phyloP scores from a whole-genome alignment of 2,888 invertebrate genomes.

The Beris morrisii region DNA sequence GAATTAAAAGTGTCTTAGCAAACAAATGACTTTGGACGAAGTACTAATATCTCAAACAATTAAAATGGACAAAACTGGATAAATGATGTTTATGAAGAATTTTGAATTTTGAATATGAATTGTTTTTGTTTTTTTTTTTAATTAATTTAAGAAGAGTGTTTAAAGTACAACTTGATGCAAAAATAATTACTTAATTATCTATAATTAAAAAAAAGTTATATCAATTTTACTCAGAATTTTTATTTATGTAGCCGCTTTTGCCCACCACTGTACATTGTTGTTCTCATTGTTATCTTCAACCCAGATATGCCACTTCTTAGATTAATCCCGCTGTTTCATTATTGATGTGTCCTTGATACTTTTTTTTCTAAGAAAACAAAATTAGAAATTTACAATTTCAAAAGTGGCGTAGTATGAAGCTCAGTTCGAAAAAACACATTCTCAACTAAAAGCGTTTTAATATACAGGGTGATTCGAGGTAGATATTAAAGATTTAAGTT shows the following conservation, averaged over 20 bases:
- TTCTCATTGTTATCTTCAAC: no score
- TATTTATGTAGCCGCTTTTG: slow-evolving; percentile 5
- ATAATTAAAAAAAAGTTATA: slow-evolving; percentile 2
- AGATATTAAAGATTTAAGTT: no score
- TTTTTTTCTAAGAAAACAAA: no score
- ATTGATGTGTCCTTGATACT: no score
- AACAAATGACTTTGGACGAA: slow-evolving; percentile 8
- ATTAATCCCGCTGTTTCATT: no score
- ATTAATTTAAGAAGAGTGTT: background rate
- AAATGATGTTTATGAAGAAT: background rate
- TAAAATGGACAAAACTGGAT: slow-evolving; percentile 3
- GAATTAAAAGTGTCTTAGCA: no score
- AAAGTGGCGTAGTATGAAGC: no score
- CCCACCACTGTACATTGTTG: slow-evolving; percentile 3
- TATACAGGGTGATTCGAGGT: no score
- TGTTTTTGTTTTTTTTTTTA: slow-evolving; percentile 4
- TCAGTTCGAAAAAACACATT: no score
- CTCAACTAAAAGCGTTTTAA: no score
- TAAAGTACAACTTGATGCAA: background rate
- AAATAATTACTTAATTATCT: background rate
- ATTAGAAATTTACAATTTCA: no score
- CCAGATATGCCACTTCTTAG: no score
- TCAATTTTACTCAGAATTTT: slow-evolving; percentile 4
- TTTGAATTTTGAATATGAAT: slow-evolving; percentile 1
- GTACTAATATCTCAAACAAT: background rate